Conservation (phyloP, 2,888 invertebrate species). For the Tryphoninae sp. region DNA sequence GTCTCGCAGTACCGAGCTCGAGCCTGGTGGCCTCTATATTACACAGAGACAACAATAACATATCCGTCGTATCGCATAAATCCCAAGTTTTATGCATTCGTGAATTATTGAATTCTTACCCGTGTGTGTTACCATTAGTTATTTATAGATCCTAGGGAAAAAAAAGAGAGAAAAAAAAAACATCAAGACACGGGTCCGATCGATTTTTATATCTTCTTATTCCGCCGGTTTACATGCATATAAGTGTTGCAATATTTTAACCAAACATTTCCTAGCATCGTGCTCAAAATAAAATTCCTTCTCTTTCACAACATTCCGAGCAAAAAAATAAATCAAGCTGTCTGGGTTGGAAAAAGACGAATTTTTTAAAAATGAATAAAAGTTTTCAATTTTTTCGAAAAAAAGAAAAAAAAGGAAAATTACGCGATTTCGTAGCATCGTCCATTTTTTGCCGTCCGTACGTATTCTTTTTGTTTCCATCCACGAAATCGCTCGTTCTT, state of each 20-base stretch:
- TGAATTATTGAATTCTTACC: slow-evolving; percentile 53
- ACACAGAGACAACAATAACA: slow-evolving; percentile 41
- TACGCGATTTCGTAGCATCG: slow-evolving; percentile 8
- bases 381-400: slow-evolving; percentile 19
- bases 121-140: slow-evolving; percentile 40
- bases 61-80: slow-evolving; percentile 50
- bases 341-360: not conserved
- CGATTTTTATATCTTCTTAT: slow-evolving; percentile 48
- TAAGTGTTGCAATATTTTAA: not conserved
- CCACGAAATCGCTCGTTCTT: slow-evolving; percentile 18
- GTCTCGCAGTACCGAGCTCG: not conserved
- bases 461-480: not conserved
- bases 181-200: slow-evolving; percentile 30
- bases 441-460: slow-evolving; percentile 6
- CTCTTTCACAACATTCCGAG: slow-evolving; percentile 21
- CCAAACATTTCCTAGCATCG: not conserved
- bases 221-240: not conserved
- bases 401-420: not conserved
- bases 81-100: slow-evolving; percentile 47
- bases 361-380: no score
- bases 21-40: slow-evolving; percentile 16
- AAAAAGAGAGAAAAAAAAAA: slow-evolving; percentile 35
- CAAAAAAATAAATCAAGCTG: no score
- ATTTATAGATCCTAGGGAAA: slow-evolving; percentile 54
- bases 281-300: slow-evolving; percentile 5